Evolutionary conservation across 2,888 invertebrate genomes (phyloP), one percentile per base, ranked within the genome.

Genomic region (Drosophila neonasuta): DNA sequence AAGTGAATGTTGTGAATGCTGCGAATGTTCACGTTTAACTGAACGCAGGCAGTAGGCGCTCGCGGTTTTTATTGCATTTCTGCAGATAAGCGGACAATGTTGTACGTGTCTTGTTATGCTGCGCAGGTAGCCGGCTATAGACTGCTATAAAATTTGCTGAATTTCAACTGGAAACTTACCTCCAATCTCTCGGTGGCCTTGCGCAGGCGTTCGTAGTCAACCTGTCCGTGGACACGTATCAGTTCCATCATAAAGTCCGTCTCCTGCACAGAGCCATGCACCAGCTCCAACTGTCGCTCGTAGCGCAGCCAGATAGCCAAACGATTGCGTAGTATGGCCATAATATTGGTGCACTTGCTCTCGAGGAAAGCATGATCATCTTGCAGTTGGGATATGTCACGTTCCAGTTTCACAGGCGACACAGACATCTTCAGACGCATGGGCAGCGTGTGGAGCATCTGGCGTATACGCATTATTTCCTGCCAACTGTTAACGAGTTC

Each of bases 161-260:
- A 56, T 44, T 13, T 42, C 4, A 42, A 5, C 0, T 15, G 20
- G 55, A 20, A 57, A 92, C 93, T 93, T 81, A 96, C 96, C 94
- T 96, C 96, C 62, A 96, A 92, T 86, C 96, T 92, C 90, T 96
- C 96, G 1, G 96, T 96, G 44, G 96, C 96, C 88, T 96, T 96
- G 56, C 95, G 92, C 63, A 97, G 91, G 8, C 96, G 92, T 73
- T 96, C 96, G 85, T 96, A 96, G 89, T 97, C 96, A 13, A 96
- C 95, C 68, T 95, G 95, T 1, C 96, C 96, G 88, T 96, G 96
- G 0, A 96, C 95, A 0, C 95, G 95, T 11, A 96, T 92, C 64
- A 96, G 91, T 76, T 96, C 96, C 92, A 96, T 95, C 96, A 96
- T 96, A 83, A 96, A 96, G 89, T 96, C 96, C 0, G 96, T 95